Base-by-base conservation (phyloP, 2,888 invertebrate species). In the Allolobophora icterica region DNA sequence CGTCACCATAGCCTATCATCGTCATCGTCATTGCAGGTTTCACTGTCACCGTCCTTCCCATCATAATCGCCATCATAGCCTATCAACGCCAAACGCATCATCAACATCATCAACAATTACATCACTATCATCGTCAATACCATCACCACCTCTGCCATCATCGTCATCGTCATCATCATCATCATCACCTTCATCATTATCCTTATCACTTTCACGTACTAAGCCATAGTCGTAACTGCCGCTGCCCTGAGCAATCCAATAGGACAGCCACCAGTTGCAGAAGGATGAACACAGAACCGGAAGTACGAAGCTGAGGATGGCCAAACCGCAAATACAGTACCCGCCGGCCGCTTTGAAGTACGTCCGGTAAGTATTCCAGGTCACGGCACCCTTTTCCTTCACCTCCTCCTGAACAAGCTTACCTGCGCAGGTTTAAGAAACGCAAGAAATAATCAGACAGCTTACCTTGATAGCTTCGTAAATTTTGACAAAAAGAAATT, bases 201-300 rank as follows among this genome's bases (percentile, higher is more conserved):
- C 5, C 1, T 13, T 15, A 34, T 24, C 35, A 30, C 11, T n/a
- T n/a, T 30, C 30, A 71, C 71, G n/a, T 71, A 71, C 71, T 11
- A 71, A 13, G 71, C 71, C 71, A n/a, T 71, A 71, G n/a, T 71
- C 71, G 71, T 71, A 71, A 17, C n/a, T 95, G 93, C 95, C 95
- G 93, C 94, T 94, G 33, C 96, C 96, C 92, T 95, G 95, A 90
- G 95, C 94, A 33, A 96, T 94, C 97, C 97, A 97, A 91, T 95
- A 94, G 8, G 91, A 94, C 34, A 97, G 95, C 96, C 97, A 97
- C 96, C 96, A 96, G 90, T 96, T 96, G 90, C 96, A 96, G 93
- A 96, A 96, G 1, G 96, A 96, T 33, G 96, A 95, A 24, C 96
- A 95, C 15, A 96, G 96, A 52, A 96, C 96, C 92, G 96, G 96